These are phyloP conservation scores for Helostoma temminkii DNA, from an alignment of 2,797 vertebrate genomes.

Conservation along the genomic window DNA sequence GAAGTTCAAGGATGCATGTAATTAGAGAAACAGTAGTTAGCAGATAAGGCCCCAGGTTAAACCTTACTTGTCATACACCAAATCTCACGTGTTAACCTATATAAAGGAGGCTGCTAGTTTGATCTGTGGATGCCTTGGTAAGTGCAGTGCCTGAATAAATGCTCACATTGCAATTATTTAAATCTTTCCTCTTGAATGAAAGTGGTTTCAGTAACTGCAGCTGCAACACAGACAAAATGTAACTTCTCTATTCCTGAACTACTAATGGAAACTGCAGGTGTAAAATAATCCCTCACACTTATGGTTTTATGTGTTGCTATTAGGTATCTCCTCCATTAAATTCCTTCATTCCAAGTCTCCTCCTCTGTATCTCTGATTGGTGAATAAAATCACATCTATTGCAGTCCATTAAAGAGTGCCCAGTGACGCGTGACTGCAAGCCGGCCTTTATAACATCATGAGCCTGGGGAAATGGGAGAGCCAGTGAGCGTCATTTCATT, in stretches of 20 bases:
- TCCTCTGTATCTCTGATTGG: slow-evolving; percentile 53
- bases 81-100: slow-evolving; percentile 40
- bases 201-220: slow-evolving; percentile 2
- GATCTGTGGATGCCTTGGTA: slow-evolving; percentile 19
- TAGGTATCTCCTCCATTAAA: slow-evolving; percentile 50
- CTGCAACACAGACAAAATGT: slow-evolving; percentile 20
- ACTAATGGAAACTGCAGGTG: slow-evolving; percentile 32
- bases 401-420: slow-evolving; percentile 74
- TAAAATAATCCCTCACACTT: slow-evolving; percentile 54
- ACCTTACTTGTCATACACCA: slow-evolving; percentile 80
- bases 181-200: slow-evolving; percentile 14
- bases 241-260: slow-evolving; percentile 2
- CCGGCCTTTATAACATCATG: slow-evolving; percentile 74
- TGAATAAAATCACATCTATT: slow-evolving; percentile 67
- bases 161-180: slow-evolving; percentile 13
- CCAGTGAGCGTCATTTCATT: slow-evolving; percentile 76
- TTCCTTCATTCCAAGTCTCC: slow-evolving; percentile 47
- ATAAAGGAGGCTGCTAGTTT: slow-evolving; percentile 45
- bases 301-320: slow-evolving; percentile 53
- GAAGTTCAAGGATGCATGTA: slow-evolving; percentile 95
- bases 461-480: slow-evolving; percentile 72
- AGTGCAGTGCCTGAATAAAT: slow-evolving; percentile 21
- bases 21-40: slow-evolving; percentile 90
- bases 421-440: slow-evolving; percentile 72
- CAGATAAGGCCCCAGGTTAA: slow-evolving; percentile 86